Base-by-base conservation (phyloP, 2,888 invertebrate genomes). In the Calephelis perditalis region DNA sequence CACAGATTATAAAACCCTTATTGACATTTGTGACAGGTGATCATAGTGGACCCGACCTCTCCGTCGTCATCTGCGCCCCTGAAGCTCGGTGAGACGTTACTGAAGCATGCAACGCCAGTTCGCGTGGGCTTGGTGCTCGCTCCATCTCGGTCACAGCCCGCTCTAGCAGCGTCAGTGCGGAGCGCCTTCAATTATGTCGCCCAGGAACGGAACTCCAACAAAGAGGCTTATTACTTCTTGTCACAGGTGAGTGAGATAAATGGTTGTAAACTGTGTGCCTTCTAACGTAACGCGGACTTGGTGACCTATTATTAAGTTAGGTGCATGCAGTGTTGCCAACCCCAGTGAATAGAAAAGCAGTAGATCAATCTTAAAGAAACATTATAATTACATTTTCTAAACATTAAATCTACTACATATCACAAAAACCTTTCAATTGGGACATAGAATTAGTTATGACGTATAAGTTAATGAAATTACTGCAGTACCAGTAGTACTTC, bases 131-230 rank as follows among this genome's bases (percentile, higher is more conserved):
- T 99, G 44, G 95, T 98, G 3, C 94, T 99, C 65, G 91, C 94
- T 46, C 92, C 93, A 64, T 88, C 90, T 9, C 77, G 91, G 0
- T 92, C 86, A 40, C 92, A 91, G 63, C 94, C 94, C 0, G 94
- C 95, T 78, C 92, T 96, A 0, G 95, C 96, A 43, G 93, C 97
- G 2, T 97, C 98, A 26, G 89, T 98, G 63, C 91, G 96, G 9
- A 95, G 97, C 71, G 96, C 97, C 0, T 98, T 95, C 83, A 98
- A 99, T 84, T 99, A 96, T 80, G 93, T 98, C 10, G 92, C 94
- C 0, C 95, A 96, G 76, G 94, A 94, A 67, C 94, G 94, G 74
- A 94, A 94, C 75, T 91, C 95, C 0, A 92, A 90, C 58, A 87
- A 94, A 60, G 92, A 95, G 59, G 98, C 97, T 0, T 91, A 98